A percentile compares a stretch with the other conserved stretches of the same genome.
phyloP scores from a whole-genome alignment of 2,797 vertebrate genomes.

The Discoglossus pictus region DNA sequence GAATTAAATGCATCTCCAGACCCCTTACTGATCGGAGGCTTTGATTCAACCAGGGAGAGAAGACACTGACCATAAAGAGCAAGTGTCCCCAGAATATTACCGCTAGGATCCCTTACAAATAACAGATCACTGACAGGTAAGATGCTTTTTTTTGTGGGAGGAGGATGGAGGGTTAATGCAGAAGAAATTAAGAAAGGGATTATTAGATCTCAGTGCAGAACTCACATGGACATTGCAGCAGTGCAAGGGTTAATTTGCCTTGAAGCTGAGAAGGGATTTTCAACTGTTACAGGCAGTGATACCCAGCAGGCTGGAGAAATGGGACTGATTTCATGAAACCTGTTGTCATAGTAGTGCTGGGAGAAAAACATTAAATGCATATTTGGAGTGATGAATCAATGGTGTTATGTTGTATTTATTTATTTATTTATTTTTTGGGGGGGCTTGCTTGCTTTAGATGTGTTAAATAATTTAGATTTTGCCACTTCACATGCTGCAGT shows the following conservation, averaged over 20 bases:
- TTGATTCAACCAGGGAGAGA: constrained; percentile 10
- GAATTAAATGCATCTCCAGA: constrained; percentile 1
- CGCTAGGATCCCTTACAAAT: constrained; percentile 8
- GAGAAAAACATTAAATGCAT: background rate
- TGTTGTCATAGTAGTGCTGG: constrained; percentile 42
- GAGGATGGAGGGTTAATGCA: no score
- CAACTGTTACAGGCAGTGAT: constrained; percentile 1
- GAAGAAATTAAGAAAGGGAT: no score
- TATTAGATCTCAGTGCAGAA: no score
- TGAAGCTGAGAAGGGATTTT: constrained; percentile 1
- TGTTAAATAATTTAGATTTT: constrained; percentile 25
- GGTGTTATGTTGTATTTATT: background rate
- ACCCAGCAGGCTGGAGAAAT: constrained; percentile 5
- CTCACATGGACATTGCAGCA: background rate
- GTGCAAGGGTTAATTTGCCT: constrained; percentile 22
- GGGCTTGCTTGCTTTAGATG: constrained; percentile 5
- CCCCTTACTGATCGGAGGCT: background rate
- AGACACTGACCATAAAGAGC: constrained; percentile 21
- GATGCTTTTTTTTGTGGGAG: background rate
- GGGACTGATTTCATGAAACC: constrained; percentile 23
- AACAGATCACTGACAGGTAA: constrained; percentile 41
- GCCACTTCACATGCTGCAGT: background rate
- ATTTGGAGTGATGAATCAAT: background rate
- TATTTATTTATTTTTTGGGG: constrained; percentile 9
- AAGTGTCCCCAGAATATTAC: background rate